Evolutionary conservation across 1,140 invertebrate genomes (phyloP), one percentile per base, ranked within the genome.

Genomic region (Tyrophagus putrescentiae): DNA sequence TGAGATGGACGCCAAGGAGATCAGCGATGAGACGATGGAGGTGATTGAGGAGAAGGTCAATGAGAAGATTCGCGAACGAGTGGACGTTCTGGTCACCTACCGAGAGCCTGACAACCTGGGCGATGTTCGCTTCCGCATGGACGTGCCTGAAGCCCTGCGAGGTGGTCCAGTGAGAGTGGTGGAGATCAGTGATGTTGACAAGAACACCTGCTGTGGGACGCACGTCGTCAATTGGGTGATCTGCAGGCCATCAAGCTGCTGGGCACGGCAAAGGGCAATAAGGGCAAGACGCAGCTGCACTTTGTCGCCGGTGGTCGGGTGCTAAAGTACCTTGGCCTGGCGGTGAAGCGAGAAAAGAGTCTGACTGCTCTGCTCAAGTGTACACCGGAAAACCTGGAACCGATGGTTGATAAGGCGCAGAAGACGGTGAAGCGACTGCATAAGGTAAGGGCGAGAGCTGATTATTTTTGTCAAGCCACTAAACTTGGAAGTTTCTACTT

Each of bases 1-100:
- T 57, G 82, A 84, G 71, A 61, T 76, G 13, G 71, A 74, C 64
- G 71, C 70, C 5, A 62, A 67, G 0, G 54, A 57, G 13, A 60
- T 76, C 61, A 65, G 65, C 5, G 44, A 53, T 50, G 28, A 54
- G 13, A 41, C 27, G 5, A 9, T 63, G 4, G 28, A 7, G 31
- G 16, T 52, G 54, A 34, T 62, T 9, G 44, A 57, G 39, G 67
- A 73, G 0, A 71, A 72, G 42, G 79, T 80, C 56, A 60, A 60
- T 36, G 41, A 45, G 27, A 59, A 59, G 27, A 59, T 59, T 25
- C 57, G 39, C 33, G 27, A 28, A 42, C 18, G n/a, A n/a, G 39
- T 45, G 4, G 16, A n/a, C 1, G 39, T 59, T 13, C 31, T 7
- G 1, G 39, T 59, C 21, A 31, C 57, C 2, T 41, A 59, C 50